Base-by-base conservation (phyloP, 2,797 vertebrate genomes). In the Coilia nasus region DNA sequence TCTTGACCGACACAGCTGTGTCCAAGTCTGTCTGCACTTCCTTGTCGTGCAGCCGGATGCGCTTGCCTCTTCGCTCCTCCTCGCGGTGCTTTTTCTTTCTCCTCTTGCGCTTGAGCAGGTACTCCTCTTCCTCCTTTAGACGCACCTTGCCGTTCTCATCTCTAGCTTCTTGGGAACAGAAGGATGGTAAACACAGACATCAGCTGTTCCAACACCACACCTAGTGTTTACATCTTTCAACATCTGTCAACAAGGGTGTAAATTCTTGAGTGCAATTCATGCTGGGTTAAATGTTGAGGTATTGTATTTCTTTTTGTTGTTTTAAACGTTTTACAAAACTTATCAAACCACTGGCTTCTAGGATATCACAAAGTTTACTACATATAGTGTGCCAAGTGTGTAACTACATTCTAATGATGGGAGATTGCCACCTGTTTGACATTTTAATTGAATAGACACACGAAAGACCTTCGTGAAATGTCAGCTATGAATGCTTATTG, bases 61-160 rank as follows among this genome's bases (percentile, higher is more conserved):
- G 15, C 15, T 41, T 41, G 5, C 3, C 97, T 25, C 94, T 93
- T 21, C 95, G 95, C 89, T 98, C 93, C 0, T 98, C 98, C 90
- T 98, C 97, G 12, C 96, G 94, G 81, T 97, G 96, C 94, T 97
- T 96, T 96, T 96, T 97, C 96, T 98, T 99, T 94, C 97, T 99
- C 93, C 97, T 99, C 87, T 97, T 97, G 89, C 96, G 97, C 93
- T 97, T 97, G 92, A 97, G 98, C 90, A 96, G 90, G 87, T 97
- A 95, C 87, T 97, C 97, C 25, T 94, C 94, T 88, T 98, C 97
- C 28, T 95, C 94, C 88, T 98, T 96, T 90, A 96, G 92, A 84
- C 96, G 96, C 64, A 95, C 95, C 94, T 97, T 97, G 86, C 95
- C 93, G 87, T 98, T 99, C 93, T 98, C 97, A 87, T 96, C 95